Conservation (phyloP, 2,888 invertebrate genomes). For the Steinernema carpocapsae region DNA sequence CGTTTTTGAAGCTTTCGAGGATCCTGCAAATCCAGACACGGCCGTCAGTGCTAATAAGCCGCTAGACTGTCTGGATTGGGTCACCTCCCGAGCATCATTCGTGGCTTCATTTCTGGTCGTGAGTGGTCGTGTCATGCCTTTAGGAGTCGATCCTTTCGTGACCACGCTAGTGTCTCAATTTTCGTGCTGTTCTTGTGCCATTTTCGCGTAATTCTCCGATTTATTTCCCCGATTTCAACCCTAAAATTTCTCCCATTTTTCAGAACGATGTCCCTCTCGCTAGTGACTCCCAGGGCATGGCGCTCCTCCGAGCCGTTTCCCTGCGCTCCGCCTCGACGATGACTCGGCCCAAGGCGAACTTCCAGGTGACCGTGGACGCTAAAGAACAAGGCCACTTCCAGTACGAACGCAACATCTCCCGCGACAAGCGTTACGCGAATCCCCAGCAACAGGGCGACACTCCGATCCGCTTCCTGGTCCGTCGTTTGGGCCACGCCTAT, state of each 20-base stretch:
- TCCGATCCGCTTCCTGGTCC: constrained; percentile 58
- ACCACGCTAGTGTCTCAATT: too few relatives aligned
- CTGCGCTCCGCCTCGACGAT: constrained; percentile 45
- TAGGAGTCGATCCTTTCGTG: too few relatives aligned
- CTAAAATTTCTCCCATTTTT: background rate
- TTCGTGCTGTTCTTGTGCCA: too few relatives aligned
- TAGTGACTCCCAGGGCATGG: constrained; percentile 54
- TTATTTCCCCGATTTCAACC: too few relatives aligned
- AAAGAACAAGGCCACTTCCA: constrained; percentile 57
- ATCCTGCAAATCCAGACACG: too few relatives aligned
- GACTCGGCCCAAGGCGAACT: constrained; percentile 41
- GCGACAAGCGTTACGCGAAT: constrained; percentile 58
- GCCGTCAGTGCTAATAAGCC: too few relatives aligned
- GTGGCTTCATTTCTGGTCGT: too few relatives aligned
- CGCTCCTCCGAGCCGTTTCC: constrained; percentile 49
- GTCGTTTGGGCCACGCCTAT: constrained; percentile 61
- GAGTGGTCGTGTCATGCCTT: too few relatives aligned
- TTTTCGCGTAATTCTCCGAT: too few relatives aligned
- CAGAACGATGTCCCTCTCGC: constrained; percentile 58
- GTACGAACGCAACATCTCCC: constrained; percentile 62
- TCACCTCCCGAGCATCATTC: too few relatives aligned
- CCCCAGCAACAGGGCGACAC: constrained; percentile 65
- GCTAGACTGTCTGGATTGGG: too few relatives aligned
- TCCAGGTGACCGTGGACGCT: constrained; percentile 38
- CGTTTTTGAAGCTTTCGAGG: too few relatives aligned